phyloP scores from a whole-genome alignment of 2,113 vertebrate species.

The Upupa epops region DNA sequence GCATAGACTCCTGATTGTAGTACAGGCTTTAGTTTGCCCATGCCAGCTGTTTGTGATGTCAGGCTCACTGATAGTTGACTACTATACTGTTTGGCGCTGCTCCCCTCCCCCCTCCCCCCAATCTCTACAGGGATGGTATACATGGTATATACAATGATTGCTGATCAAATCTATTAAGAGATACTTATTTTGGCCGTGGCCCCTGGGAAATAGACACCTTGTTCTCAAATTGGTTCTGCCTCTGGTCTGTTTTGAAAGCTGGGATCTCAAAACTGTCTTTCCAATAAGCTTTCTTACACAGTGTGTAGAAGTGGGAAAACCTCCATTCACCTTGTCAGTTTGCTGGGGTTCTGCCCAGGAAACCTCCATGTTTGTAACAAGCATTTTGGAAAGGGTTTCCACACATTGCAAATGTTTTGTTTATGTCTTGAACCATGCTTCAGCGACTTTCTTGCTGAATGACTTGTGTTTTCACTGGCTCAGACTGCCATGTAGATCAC shows the following conservation, averaged over 20 bases:
- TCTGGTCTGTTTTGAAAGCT: not conserved
- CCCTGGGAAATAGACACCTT: not conserved
- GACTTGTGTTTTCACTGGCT: constrained; percentile 65
- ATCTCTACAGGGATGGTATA: not conserved
- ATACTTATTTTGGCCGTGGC: not conserved
- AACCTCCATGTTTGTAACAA: not conserved
- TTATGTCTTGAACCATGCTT: constrained; percentile 44
- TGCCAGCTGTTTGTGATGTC: not conserved
- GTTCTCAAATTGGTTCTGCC: not conserved
- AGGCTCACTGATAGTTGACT: not conserved
- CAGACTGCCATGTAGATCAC: constrained; percentile 1
- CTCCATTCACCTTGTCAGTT: not conserved
- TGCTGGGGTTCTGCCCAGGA: constrained; percentile 38
- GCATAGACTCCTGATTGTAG: not conserved
- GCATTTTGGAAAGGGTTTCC: not conserved
- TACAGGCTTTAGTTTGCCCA: not conserved
- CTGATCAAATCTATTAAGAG: not conserved
- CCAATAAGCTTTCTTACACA: not conserved
- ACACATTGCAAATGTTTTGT: constrained; percentile 14
- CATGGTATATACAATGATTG: not conserved
- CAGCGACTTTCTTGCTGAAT: constrained; percentile 37
- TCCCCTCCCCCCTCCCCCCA: not conserved
- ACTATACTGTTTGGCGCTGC: too few relatives aligned
- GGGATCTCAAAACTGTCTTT: not conserved
- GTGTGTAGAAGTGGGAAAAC: not conserved